Percentiles rank a stretch among this genome's conserved stretches.
These are phyloP conservation scores for human DNA, from an alignment of 2,113 vertebrate genomes.

Conservation along the genomic window GRCh38 chr17:13123501-13124000, in stretches of 20 bases:
- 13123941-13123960: not conserved
- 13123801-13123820: not conserved
- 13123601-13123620: not conserved
- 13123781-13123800: not conserved
- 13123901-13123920: not conserved
- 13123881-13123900: not conserved
- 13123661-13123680: not conserved
- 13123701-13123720: not conserved
- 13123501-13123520: not conserved
- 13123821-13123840: not conserved
- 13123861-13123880: not conserved
- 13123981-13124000: not conserved
- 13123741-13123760: not conserved
- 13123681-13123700: not conserved
- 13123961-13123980: not conserved
- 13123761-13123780: not conserved
- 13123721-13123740: not conserved
- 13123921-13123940: not conserved
- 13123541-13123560: not conserved
- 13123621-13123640: conserved; percentile 56
- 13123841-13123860: not conserved
- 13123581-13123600: conserved; percentile 55
- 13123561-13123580: conserved; percentile 48
- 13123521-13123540: not conserved
- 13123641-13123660: conserved; percentile 46